Evolutionary conservation across 2,113 vertebrate genomes (phyloP), one percentile per base, ranked within the genome.

Genomic region (Delphinus delphis): DNA sequence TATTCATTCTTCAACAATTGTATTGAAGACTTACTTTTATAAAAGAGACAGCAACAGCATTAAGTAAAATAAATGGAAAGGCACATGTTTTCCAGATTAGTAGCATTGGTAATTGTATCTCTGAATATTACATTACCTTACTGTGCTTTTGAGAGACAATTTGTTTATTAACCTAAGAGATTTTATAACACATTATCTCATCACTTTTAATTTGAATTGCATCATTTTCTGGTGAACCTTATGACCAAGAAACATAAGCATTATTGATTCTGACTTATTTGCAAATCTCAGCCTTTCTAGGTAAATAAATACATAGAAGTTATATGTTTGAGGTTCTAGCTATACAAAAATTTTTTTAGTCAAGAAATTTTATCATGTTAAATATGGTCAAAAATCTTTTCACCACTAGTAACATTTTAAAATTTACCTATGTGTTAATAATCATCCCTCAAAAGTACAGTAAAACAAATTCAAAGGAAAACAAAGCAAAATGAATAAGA

Each of bases 401-500:
- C 38, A 65, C 21, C 21, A 11, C 77, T 89, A 94, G n/a, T 47
- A 80, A 65, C 53, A 79, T 47, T 65, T 79, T 23, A 79, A 79
- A 68, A 60, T 70, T n/a, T 93, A 79, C 21, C 44, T 77, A 5
- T 11, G 17, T 41, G 23, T 79, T 21, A 68, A 79, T 28, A 87
- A 58, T 44, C 21, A 86, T 68, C 36, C 41, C 36, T 93, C 36
- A 58, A 58, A 90, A 68, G 62, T 58, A 58, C 7, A 58, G 23
- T 77, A 79, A 87, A 87, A 86, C 53, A 28, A 86, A 86, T 86
- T 55, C 47, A 86, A 86, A 86, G 47, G 71, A 86, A 93, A 68
- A 79, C 11, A 58, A 67, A 86, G 26, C 62, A 68, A 93, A 79
- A 68, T 23, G 18, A 77, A 28, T n/a, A 86, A 68, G 82, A 79